Percentiles rank a stretch among this genome's conserved stretches.
phyloP scores from a whole-genome alignment of 2,113 vertebrate genomes.

The Syrmaticus mikado region DNA sequence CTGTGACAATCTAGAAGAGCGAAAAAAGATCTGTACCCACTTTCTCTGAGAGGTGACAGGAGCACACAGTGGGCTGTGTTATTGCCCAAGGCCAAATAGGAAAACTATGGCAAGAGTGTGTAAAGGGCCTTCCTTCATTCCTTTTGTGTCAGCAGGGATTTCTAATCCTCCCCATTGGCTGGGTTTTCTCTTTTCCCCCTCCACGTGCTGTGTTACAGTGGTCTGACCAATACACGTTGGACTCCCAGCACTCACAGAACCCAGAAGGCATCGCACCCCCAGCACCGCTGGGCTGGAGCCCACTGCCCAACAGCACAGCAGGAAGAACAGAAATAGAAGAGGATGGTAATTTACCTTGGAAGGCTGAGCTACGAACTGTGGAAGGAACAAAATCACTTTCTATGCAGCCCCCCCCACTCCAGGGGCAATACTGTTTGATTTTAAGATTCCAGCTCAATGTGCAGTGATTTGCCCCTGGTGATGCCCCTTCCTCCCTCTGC shows the following conservation, averaged over 20 bases:
- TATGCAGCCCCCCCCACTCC: rapidly evolving
- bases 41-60: not conserved
- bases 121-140: not conserved
- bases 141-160: not conserved
- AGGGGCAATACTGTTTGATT: not conserved
- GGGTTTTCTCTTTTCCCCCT: not conserved
- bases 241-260: not conserved
- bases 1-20: not conserved
- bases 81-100: not conserved
- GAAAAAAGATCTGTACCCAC: not conserved
- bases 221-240: not conserved
- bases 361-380: not conserved
- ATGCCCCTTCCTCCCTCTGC: not conserved
- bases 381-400: not conserved
- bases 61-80: not conserved
- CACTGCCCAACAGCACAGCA: not conserved
- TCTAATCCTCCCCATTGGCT: not conserved
- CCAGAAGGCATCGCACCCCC: not conserved
- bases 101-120: not conserved
- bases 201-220: not conserved
- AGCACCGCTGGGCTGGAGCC: not conserved
- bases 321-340: not conserved
- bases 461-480: not conserved
- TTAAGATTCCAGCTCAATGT: not conserved
- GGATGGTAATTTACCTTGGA: not conserved